Percentiles rank a stretch among this genome's conserved stretches.
Conservation (phyloP, 1,140 invertebrate genomes). For the Drepana arcuata region DNA sequence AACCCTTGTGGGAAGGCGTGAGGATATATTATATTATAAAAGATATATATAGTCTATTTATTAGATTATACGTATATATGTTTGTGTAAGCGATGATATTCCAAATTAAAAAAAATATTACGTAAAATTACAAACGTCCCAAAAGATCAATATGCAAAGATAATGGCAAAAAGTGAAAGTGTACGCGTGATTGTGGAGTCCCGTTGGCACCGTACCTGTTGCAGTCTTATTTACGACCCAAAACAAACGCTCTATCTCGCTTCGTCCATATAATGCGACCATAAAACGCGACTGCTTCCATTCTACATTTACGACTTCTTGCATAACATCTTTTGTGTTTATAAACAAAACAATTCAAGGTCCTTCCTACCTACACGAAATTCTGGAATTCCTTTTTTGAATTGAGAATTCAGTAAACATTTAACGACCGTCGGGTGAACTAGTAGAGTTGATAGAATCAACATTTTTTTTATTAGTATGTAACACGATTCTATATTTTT, state of each 20-base stretch:
- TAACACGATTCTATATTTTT: too few relatives aligned
- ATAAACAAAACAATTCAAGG: conserved; percentile 63
- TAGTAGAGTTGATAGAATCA: too few relatives aligned
- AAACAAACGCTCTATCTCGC: conserved; percentile 68
- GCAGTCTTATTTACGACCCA: conserved; percentile 68
- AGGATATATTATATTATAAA: too few relatives aligned
- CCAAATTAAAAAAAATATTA: too few relatives aligned
- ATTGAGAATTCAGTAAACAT: too few relatives aligned
- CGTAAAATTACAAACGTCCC: conserved; percentile 12
- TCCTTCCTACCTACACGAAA: conserved; percentile 24
- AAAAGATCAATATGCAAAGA: conserved; percentile 40
- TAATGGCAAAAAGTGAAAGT: conserved; percentile 54
- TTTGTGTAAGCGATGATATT: too few relatives aligned
- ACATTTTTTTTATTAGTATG: too few relatives aligned
- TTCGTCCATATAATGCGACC: conserved; percentile 58
- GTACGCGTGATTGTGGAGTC: conserved; percentile 53
- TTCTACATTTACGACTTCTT: conserved; percentile 46
- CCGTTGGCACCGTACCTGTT: conserved; percentile 65
- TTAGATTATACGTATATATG: too few relatives aligned
- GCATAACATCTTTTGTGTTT: conserved; percentile 67
- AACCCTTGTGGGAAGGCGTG: too few relatives aligned
- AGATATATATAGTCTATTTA: too few relatives aligned
- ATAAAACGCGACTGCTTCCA: conserved; percentile 60
- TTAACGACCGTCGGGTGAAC: conserved; percentile 29
- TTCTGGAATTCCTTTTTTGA: too few relatives aligned